A percentile compares a stretch with the other conserved stretches of the same genome.
These are phyloP conservation scores for Anabas testudineus DNA, from an alignment of 2,797 vertebrate species.

Conservation along the genomic window DNA sequence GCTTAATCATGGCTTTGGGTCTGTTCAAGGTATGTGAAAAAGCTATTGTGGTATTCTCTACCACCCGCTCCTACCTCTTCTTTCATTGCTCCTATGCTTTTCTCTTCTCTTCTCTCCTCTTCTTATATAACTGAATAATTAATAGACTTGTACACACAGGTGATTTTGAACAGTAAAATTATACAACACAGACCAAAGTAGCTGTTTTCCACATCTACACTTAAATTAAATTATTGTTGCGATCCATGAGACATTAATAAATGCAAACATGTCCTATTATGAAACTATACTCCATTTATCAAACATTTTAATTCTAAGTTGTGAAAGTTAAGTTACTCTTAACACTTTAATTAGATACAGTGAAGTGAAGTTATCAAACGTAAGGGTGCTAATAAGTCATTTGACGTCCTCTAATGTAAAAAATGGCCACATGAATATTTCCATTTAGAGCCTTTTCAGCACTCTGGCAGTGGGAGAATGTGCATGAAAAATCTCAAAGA, in stretches of 20 bases:
- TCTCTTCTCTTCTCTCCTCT: background rate
- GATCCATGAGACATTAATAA: too few species aligned
- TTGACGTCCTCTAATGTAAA: constrained; percentile 19
- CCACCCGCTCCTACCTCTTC: background rate
- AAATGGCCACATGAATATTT: constrained; percentile 27
- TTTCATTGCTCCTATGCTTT: background rate
- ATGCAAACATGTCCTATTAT: constrained; percentile 19
- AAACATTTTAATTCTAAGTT: background rate
- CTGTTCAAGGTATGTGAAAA: constrained; percentile 54
- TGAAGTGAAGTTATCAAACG: constrained; percentile 17
- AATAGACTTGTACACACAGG: background rate
- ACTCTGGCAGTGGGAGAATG: constrained; percentile 7
- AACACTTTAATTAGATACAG: constrained; percentile 22
- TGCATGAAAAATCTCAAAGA: background rate
- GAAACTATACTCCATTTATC: background rate
- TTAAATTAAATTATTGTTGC: background rate
- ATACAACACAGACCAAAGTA: too few species aligned
- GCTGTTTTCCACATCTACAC: too few species aligned
- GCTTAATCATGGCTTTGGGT: constrained; percentile 47
- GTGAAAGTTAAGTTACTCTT: constrained; percentile 23
- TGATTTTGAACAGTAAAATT: too few species aligned
- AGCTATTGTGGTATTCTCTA: constrained; percentile 58
- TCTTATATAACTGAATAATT: background rate
- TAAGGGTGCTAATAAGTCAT: constrained; percentile 31
- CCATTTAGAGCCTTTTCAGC: constrained; percentile 18